Evolutionary conservation across 2,113 vertebrate species (phyloP), one percentile per base, ranked within the genome.

Genomic region (rabbit (Oryctolagus cuniculus)): DNA sequence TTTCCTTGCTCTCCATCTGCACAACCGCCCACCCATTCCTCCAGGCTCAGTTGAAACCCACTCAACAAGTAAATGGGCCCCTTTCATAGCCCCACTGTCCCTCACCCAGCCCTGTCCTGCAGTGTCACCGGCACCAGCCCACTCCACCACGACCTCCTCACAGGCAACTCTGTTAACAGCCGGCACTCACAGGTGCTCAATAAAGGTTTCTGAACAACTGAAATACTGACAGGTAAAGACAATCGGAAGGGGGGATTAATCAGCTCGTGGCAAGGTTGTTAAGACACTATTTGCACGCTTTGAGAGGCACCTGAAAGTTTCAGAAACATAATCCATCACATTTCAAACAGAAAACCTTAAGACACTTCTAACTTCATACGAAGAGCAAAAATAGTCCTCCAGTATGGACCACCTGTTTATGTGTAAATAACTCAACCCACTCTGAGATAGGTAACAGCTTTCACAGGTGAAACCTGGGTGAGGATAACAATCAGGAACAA

Each of bases 391-490:
- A 38, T 19, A 58, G 4, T 31, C n/a, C 58, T 82, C 49, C 27
- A 21, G 21, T 25, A 21, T 58, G 64, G 61, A 44, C 12, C n/a
- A 31, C 22, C 7, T 82, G 58, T 63, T 67, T 55, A 34, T 3
- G 7, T 66, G 66, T 31, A 87, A 83, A 21, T 80, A n/a, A 12
- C 2, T 87, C 53, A 36, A 17, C 22, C 36, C 44, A 51, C 19
- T 94, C 91, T 92, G 77, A 79, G 79, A 92, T 34, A 44, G 78
- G 36, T 36, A 66, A n/a, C 24, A 61, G 49, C 24, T 19, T 58
- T 58, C 15, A 31, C 73, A 74, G 79, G 49, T 55, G 12, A 5
- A 31, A 55, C 64, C 36, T 8, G 6, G 55, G 55, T 85, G 44
- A 86, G 11, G 83, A 34, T 58, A 9, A 15, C n/a, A 53, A 44